Percentiles rank a stretch among this genome's conserved stretches.
phyloP scores from a whole-genome alignment of 2,797 vertebrate species.

The Premnoplex brunnescens region DNA sequence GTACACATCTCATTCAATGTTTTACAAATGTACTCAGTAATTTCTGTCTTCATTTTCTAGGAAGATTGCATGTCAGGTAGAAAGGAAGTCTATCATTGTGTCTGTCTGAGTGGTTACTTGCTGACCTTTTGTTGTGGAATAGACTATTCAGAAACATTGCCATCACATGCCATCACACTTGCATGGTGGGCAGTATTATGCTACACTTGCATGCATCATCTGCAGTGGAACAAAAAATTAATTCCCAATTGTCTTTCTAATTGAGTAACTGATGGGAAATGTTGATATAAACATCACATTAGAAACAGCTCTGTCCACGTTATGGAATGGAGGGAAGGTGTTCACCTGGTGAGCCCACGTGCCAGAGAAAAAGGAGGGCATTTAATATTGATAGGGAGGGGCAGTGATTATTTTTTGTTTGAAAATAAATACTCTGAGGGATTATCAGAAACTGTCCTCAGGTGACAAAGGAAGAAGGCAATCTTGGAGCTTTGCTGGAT shows the following conservation, averaged over 20 bases:
- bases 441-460: background rate
- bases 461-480: background rate
- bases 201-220: background rate
- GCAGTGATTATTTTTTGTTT: background rate
- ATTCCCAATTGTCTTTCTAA: background rate
- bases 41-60: conserved; percentile 41
- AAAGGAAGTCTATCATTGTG: conserved; percentile 11
- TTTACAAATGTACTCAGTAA: conserved; percentile 21
- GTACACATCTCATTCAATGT: background rate
- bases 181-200: background rate
- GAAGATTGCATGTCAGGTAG: conserved; percentile 3
- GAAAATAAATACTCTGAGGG: background rate
- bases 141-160: background rate
- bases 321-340: background rate
- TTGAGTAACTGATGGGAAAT: background rate
- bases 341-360: background rate
- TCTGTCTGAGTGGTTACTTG: background rate
- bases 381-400: background rate
- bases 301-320: background rate
- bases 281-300: background rate
- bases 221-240: background rate
- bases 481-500: background rate
- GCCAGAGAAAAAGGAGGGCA: background rate
- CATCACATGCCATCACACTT: background rate
- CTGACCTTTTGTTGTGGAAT: conserved; percentile 13